Percentiles rank a stretch among this genome's conserved stretches.
These are phyloP conservation scores for Anthrax anthrax DNA, from an alignment of 2,888 invertebrate genomes.

Conservation along the genomic window DNA sequence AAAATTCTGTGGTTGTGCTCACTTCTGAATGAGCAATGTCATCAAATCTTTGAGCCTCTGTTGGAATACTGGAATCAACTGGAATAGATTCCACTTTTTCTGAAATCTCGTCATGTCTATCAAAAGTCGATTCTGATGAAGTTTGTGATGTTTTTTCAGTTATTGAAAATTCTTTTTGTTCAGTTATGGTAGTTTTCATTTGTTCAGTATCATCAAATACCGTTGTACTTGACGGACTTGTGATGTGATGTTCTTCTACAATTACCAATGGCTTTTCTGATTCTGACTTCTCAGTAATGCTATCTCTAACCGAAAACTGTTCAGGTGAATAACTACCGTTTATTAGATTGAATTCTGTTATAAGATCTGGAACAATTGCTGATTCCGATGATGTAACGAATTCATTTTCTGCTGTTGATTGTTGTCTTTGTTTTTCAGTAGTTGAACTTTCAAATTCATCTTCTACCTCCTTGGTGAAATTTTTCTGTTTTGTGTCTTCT, in stretches of 20 bases:
- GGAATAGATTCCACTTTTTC: no score
- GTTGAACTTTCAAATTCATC: neutral
- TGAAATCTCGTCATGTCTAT: no score
- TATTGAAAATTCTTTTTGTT: no score
- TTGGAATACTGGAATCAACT: no score
- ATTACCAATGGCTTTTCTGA: neutral
- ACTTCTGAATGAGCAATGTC: neutral
- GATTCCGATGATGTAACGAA: neutral
- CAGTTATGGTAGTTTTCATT: no score
- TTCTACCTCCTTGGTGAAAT: no score
- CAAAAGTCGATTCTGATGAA: no score
- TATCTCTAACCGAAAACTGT: neutral
- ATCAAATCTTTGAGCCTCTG: no score
- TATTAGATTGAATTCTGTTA: neutral
- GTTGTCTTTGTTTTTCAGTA: neutral
- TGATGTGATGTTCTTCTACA: neutral
- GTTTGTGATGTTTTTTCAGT: no score
- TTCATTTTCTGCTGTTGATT: neutral
- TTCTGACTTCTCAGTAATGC: neutral
- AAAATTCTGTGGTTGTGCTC: neutral
- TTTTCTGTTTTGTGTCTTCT: no score
- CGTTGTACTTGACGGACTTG: neutral
- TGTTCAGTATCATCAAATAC: neutral
- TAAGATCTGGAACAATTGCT: neutral
- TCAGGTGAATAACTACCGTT: neutral